Conservation (phyloP, 2,888 invertebrate genomes). For the Iphiclides podalirius region DNA sequence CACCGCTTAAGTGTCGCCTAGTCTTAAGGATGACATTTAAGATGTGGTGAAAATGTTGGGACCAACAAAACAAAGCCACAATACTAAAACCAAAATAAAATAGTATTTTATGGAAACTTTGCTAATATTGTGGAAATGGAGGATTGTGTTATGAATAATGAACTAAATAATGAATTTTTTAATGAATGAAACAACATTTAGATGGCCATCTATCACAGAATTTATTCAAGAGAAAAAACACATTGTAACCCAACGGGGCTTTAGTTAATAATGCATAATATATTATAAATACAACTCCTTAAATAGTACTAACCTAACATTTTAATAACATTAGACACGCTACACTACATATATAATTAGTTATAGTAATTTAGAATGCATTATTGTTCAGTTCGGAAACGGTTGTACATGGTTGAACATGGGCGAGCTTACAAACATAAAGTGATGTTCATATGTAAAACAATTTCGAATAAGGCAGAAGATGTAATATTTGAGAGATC, state of each 20-base stretch:
- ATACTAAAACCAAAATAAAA: too few species aligned
- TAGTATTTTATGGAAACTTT: too few species aligned
- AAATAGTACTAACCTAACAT: slow-evolving; percentile 10
- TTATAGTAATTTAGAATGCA: slow-evolving; percentile 1
- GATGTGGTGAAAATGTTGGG: too few species aligned
- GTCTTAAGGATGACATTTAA: too few species aligned
- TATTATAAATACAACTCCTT: slow-evolving; percentile 19
- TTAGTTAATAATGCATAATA: slow-evolving; percentile 3
- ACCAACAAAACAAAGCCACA: too few species aligned
- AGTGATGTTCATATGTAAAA: not conserved
- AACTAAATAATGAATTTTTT: too few species aligned
- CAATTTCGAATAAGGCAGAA: not conserved
- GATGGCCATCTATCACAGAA: slow-evolving; percentile 28
- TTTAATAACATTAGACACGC: slow-evolving; percentile 11
- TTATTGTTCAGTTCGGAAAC: slow-evolving; percentile 10
- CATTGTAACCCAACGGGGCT: slow-evolving; percentile 2
- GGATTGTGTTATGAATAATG: too few species aligned
- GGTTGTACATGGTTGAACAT: not conserved
- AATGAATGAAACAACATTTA: slow-evolving; percentile 23
- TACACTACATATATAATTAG: slow-evolving; percentile 4
- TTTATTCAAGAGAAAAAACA: slow-evolving; percentile 25
- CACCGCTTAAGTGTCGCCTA: too few species aligned
- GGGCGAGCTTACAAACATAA: not conserved
- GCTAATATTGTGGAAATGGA: too few species aligned
- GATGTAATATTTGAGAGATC: not conserved